Evolutionary conservation across 2,888 invertebrate species (phyloP).

Genomic region (Hirtodrosophila confusa): DNA sequence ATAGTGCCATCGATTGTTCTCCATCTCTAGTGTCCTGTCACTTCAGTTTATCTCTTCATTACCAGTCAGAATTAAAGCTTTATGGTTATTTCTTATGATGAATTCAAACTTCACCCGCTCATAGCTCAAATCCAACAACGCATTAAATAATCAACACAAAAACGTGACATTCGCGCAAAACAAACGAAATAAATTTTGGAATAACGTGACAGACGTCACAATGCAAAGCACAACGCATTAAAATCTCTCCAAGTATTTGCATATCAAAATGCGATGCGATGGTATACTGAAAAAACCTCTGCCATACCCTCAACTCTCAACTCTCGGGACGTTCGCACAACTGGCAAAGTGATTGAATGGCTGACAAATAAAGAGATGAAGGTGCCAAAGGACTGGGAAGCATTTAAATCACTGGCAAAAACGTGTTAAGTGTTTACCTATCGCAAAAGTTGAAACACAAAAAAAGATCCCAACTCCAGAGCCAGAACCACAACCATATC

Average conservation of each 20-base stretch:
- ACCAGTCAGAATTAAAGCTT: conserved; percentile 5
- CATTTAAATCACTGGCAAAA: conserved; percentile 74
- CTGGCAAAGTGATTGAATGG: conserved; percentile 67
- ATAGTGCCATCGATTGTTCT: too few relatives aligned
- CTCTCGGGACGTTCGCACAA: conserved; percentile 20
- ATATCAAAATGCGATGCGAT: conserved; percentile 41
- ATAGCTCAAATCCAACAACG: conserved; percentile 22
- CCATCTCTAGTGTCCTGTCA: too few relatives aligned
- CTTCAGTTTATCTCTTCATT: too few relatives aligned
- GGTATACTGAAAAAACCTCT: conserved; percentile 23
- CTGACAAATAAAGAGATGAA: conserved; percentile 52
- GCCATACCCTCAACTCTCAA: conserved; percentile 10
- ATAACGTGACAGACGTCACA: conserved; percentile 56
- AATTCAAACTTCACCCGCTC: not conserved
- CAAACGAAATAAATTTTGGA: conserved; percentile 63
- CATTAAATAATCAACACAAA: conserved; percentile 63
- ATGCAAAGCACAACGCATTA: conserved; percentile 42
- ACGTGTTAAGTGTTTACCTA: conserved; percentile 84
- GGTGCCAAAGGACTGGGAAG: conserved; percentile 25
- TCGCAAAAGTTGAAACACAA: conserved; percentile 62
- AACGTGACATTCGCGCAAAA: conserved; percentile 77
- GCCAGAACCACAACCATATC: conserved; percentile 15
- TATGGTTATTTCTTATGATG: conserved; percentile 5
- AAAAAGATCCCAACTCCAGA: conserved; percentile 19
- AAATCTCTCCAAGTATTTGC: conserved; percentile 53